Percentiles rank a stretch among this genome's conserved stretches.
Evolutionary conservation across 2,888 invertebrate genomes (phyloP).

Genomic region (Neoitamus cyanurus): DNA sequence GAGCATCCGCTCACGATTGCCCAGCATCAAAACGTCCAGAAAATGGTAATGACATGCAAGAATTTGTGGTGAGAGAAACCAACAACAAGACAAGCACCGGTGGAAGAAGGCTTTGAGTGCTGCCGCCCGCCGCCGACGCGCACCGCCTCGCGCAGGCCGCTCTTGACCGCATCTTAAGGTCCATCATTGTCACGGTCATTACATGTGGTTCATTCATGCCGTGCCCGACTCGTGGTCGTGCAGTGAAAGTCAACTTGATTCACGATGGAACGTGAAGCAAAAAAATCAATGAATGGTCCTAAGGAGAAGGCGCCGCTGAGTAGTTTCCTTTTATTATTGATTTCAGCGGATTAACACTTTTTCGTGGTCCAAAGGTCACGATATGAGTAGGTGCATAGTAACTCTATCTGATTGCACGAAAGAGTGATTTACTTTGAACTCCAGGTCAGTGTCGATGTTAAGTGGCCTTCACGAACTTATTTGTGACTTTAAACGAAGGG

Average conservation of each 20-base stretch:
- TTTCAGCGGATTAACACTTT: not conserved
- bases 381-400: not conserved
- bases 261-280: not conserved
- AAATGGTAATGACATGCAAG: not conserved
- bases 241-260: not conserved
- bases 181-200: not conserved
- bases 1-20: not conserved
- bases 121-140: not conserved
- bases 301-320: not conserved
- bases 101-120: not conserved
- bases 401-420: not conserved
- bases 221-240: not conserved
- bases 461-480: not conserved
- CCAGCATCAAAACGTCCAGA: not conserved
- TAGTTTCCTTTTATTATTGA: not conserved
- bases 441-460: not conserved
- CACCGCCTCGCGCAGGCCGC: not conserved
- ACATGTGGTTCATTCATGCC: not conserved
- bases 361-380: not conserved
- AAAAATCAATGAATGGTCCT: not conserved
- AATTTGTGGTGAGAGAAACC: not conserved
- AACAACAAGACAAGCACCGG: not conserved
- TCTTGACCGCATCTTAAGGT: not conserved
- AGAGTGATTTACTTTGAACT: not conserved
- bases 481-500: no score